A percentile compares a stretch with the other conserved stretches of the same genome.
These are phyloP conservation scores for Listronotus bonariensis DNA, from an alignment of 1,140 invertebrate genomes.

Conservation along the genomic window DNA sequence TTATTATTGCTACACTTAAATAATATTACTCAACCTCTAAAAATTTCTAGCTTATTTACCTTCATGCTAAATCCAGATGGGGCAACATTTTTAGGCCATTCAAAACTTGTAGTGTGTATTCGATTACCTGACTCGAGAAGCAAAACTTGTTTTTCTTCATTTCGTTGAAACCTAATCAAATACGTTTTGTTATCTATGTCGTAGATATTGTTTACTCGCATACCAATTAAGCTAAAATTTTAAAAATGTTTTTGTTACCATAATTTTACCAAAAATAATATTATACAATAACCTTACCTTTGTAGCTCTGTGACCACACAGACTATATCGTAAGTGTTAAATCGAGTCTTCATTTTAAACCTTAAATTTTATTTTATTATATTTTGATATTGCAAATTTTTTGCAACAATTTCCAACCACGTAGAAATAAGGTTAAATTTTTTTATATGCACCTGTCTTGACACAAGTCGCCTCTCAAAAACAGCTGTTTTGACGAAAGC, in stretches of 20 bases:
- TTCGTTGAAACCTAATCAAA: conserved; percentile 84
- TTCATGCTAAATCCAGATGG: conserved; percentile 99
- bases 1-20: too few species aligned
- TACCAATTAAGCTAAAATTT: conserved; percentile 77
- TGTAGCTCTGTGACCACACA: conserved; percentile 84
- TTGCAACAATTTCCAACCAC: not conserved
- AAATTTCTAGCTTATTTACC: conserved; percentile 56
- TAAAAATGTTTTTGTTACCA: conserved; percentile 18
- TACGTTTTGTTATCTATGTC: conserved; percentile 98
- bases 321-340: conserved; percentile 89
- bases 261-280: conserved; percentile 36
- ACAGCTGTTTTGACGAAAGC: too few species aligned
- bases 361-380: too few species aligned
- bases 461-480: not conserved
- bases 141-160: conserved; percentile 83
- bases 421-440: too few species aligned
- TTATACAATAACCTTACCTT: conserved; percentile 64
- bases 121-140: conserved; percentile 93
- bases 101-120: conserved; percentile 93
- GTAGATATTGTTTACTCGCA: conserved; percentile 96
- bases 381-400: not conserved
- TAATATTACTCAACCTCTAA: too few species aligned
- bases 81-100: conserved; percentile 97
- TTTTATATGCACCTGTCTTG: not conserved
- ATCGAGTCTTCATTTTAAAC: conserved; percentile 82